Evolutionary conservation across 2,888 invertebrate genomes (phyloP).

Genomic region (Petrophora chlorosata): DNA sequence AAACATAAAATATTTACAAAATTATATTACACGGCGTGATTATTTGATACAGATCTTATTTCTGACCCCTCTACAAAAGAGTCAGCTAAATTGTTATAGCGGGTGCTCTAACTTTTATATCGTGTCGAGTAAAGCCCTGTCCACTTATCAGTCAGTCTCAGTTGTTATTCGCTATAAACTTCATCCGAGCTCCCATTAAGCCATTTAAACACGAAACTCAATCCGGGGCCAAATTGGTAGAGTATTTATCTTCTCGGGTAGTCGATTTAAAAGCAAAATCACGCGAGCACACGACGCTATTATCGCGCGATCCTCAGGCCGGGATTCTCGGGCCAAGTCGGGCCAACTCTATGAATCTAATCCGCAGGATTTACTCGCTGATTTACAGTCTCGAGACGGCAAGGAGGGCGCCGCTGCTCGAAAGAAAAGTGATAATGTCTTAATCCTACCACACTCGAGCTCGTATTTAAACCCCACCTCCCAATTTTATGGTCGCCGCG

Average conservation of each 20-base stretch:
- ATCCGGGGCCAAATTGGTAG: slow-evolving; percentile 71
- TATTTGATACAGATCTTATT: not conserved
- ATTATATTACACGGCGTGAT: too few relatives aligned
- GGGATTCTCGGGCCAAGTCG: slow-evolving; percentile 31
- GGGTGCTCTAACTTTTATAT: slow-evolving; percentile 17
- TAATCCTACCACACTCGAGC: slow-evolving; percentile 85
- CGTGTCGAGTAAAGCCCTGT: slow-evolving; percentile 40
- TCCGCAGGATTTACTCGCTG: slow-evolving; percentile 83
- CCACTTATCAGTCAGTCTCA: slow-evolving; percentile 70
- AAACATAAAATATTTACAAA: too few relatives aligned
- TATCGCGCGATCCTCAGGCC: slow-evolving; percentile 81
- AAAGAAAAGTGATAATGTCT: slow-evolving; percentile 88
- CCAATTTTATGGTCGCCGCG: slow-evolving; percentile 81
- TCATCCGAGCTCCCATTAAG: slow-evolving; percentile 61
- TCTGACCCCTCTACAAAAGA: not conserved
- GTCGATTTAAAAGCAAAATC: slow-evolving; percentile 83
- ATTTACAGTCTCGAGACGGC: slow-evolving; percentile 79
- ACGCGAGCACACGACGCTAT: slow-evolving; percentile 80
- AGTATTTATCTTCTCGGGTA: slow-evolving; percentile 76
- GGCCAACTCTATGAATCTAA: slow-evolving; percentile 83
- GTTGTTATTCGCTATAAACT: slow-evolving; percentile 70
- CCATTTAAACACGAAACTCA: slow-evolving; percentile 71
- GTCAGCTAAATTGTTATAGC: slow-evolving; percentile 7
- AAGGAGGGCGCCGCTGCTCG: slow-evolving; percentile 75
- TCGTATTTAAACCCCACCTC: slow-evolving; percentile 53